Base-by-base conservation (phyloP, 2,888 invertebrate genomes). In the Cantharis rustica region DNA sequence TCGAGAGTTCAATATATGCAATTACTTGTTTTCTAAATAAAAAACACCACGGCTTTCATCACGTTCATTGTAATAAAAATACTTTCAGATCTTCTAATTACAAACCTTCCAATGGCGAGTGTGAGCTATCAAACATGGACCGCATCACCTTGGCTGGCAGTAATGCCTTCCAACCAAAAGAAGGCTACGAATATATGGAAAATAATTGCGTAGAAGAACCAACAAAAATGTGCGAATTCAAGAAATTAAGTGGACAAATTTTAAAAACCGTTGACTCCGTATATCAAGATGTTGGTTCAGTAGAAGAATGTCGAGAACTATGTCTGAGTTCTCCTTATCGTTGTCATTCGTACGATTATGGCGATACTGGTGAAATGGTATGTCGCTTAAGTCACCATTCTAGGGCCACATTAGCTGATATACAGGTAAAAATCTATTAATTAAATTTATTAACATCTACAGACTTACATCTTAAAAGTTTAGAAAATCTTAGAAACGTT, bases 171-270 rank as follows among this genome's bases (percentile, higher is more conserved):
- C 84, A 85, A 81, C 82, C 88, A 2, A 87, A 90, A 4, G 89
- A 89, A 77, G 90, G 90, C 20, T 88, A 91, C 85, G 96, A 97
- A 86, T 97, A 96, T 89, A 91, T 97, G 89, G 96, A 97, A 88
- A 97, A 96, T 89, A 96, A 96, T 88, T 97, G 96, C 88, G 96
- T 96, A 47, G 96, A 96, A 85, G 97, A 97, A 86, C 96, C 97
- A n/a, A 95, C 95, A 69, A 96, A 96, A 88, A 90, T 97, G 79
- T 97, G 97, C 89, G 97, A 97, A 89, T 98, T 97, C 90, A 96
- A 96, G 89, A 95, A 96, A 86, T 92, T 96, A 87, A 92, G 75
- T 63, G 96, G 96, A 13, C 93, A 95, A 84, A 97, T 97, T 83
- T 89, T 97, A 81, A 97, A 97, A 89, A 97, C 97, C 0, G 97